These are phyloP conservation scores for Pleuronectes platessa DNA, from an alignment of 2,113 vertebrate species.

Conservation along the genomic window DNA sequence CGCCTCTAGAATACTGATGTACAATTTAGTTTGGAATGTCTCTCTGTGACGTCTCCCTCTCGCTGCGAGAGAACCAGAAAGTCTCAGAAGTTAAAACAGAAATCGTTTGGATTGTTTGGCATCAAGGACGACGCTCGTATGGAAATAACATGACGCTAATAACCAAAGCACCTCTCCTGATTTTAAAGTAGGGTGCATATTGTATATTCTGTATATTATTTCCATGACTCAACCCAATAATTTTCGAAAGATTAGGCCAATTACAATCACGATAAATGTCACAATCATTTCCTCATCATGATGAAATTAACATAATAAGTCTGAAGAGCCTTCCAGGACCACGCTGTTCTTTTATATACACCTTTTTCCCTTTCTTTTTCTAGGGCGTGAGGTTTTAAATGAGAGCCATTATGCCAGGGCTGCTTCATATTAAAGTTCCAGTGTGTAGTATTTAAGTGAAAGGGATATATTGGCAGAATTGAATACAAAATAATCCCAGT, in stretches of 20 bases:
- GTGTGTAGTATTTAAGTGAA: too few species aligned
- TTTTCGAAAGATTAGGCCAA: conserved; percentile 14
- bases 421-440: too few species aligned
- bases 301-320: conserved; percentile 8
- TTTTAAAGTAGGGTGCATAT: background rate
- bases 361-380: background rate
- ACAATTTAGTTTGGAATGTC: conserved; percentile 4
- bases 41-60: conserved; percentile 1
- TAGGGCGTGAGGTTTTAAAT: background rate
- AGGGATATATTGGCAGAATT: too few species aligned
- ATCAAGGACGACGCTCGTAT: conserved; percentile 16
- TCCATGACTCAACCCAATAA: conserved; percentile 2
- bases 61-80: too few species aligned
- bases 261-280: conserved; percentile 30
- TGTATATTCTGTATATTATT: background rate
- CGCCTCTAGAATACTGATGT: conserved; percentile 15
- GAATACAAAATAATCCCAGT: too few species aligned
- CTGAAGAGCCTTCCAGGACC: background rate
- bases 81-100: background rate
- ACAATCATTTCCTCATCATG: conserved; percentile 2
- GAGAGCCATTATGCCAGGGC: background rate
- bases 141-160: background rate
- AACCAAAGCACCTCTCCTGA: background rate
- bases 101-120: conserved; percentile 3
- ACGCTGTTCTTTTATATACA: background rate